Percentiles rank a stretch among this genome's conserved stretches.
phyloP scores from a whole-genome alignment of 2,113 vertebrate genomes.

The Pygoscelis adeliae region DNA sequence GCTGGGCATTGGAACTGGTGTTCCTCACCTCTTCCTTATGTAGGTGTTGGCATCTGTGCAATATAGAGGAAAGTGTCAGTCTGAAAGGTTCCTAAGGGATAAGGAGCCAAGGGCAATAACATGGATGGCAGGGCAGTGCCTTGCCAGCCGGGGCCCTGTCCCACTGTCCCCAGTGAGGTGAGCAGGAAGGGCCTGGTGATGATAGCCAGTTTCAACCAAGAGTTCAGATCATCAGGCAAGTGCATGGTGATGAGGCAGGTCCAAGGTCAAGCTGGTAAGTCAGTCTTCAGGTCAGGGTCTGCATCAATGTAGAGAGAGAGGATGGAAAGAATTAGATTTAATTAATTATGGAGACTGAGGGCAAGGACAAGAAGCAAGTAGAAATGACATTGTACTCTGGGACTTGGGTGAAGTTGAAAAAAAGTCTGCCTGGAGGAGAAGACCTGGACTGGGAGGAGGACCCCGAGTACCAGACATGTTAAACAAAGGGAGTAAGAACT shows the following conservation, averaged over 20 bases:
- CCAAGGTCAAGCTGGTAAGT: background rate
- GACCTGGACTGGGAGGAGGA: background rate
- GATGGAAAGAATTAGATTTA: background rate
- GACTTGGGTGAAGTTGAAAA: background rate
- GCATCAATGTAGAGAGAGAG: background rate
- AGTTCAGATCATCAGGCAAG: background rate
- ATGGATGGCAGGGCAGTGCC: background rate
- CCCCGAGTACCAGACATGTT: background rate
- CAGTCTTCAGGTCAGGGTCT: background rate
- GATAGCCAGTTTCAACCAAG: background rate
- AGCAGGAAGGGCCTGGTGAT: background rate
- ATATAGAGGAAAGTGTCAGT: background rate
- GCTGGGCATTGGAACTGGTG: background rate
- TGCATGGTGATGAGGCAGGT: background rate
- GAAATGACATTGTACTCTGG: background rate
- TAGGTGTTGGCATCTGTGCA: background rate
- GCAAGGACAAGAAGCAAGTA: background rate
- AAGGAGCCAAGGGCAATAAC: background rate
- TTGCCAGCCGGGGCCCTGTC: fast-evolving
- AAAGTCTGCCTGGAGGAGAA: background rate
- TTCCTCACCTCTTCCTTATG: background rate
- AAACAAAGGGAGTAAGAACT: background rate
- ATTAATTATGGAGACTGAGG: background rate
- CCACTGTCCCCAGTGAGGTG: background rate
- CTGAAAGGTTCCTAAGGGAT: background rate